Evolutionary conservation across 1,140 invertebrate species (phyloP), one percentile per base, ranked within the genome.

Genomic region (Megathymus violae): DNA sequence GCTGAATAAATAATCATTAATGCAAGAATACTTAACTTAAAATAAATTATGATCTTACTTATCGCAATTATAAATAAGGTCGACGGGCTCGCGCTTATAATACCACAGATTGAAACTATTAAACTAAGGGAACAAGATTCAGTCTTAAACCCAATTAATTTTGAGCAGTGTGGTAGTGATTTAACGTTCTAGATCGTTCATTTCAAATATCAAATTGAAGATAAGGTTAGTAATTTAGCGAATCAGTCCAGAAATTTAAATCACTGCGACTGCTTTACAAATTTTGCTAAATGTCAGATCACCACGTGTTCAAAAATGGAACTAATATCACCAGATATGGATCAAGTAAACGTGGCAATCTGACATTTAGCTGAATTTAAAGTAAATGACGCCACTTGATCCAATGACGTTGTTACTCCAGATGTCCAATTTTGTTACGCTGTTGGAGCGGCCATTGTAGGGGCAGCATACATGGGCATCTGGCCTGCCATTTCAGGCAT

Each of bases 1-100:
- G 85, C 80, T 80, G 80, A 88, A 90, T 90, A 90, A 90, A 90
- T 89, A 90, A 80, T 41, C 64, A 79, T 88, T 88, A 82, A 43
- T 54, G 78, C 64, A n/a, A 82, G 64, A 78, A 71, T 54, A 25
- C 80, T 78, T 82, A 80, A 67, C 70, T 69, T 80, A 78, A 80
- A 84, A 82, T 87, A 85, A 85, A 80, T 88, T 83, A 85, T 69
- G 56, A 41, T 54, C 51, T 19, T 63, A 47, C 64, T 60, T 73
- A 71, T 59, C 71, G 56, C 74, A 71, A 71, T 73, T 69, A 66
- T 65, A 78, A 88, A 82, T 78, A 87, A 87, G 89, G 86, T 89
- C 88, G 88, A 90, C 88, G 88, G 85, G 85, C 80, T 88, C 86
- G 83, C 85, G 76, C 79, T 79, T 52, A 67, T 52, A 69, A 69